Base-by-base conservation (phyloP, 2,888 invertebrate species). In the Smittia aterrima region DNA sequence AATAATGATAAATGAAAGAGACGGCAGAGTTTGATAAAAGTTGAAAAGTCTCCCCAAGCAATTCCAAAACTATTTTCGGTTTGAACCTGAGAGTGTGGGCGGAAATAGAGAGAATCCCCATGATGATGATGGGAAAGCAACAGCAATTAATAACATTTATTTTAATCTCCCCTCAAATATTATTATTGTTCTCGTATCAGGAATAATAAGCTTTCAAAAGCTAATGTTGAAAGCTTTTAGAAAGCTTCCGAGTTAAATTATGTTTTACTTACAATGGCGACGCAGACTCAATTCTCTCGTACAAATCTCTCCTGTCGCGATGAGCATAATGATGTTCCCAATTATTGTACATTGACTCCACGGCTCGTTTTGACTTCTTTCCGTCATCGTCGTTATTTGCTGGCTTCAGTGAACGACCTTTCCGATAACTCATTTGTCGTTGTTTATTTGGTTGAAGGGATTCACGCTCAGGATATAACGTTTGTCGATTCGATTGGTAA, bases 291-390 rank as follows among this genome's bases (percentile, higher is more conserved):
- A 81, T 79, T 4, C 78, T 78, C 62, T 80, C 77, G 38, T 79
- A 82, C 0, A 82, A 74, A 62, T 82, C 79, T 0, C 82, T 77
- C 0, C 82, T 80, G 76, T 81, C 80, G 0, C 81, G 78, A 22
- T 81, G 80, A 0, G 76, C 78, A 38, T 81, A 78, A 75, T 79
- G 81, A 27, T 80, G 77, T 0, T 76, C 77, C 77, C 77, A 78
- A n/a, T 79, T 77, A 3, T 75, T 54, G 27, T 77, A 75, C 13
- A n/a, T 20, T 13, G 4, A 9, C 9, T 64, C 27, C 13, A 6
- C 27, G 2, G 3, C 24, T 20, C 27, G 6, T n/a, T n/a, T n/a
- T 22, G 16, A 38, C 22, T 67, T 16, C 18, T 66, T 25, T 16
- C n/a, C 27, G 1, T 25, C 9, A 16, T n/a, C 0, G n/a, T 22